Conservation (phyloP, 2,797 vertebrate species). For the Sebastes nivosus region DNA sequence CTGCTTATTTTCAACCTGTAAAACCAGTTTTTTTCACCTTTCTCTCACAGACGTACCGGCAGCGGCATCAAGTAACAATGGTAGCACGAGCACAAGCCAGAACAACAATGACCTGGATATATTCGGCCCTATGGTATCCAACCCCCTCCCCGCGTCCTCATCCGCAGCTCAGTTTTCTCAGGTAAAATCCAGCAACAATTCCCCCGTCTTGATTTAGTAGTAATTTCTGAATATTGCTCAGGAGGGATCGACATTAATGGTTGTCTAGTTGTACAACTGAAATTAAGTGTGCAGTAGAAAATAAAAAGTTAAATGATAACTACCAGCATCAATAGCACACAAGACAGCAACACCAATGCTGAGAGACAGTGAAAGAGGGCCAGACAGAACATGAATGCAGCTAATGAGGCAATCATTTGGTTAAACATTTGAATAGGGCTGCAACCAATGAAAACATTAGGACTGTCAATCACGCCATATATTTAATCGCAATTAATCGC, state of each 20-base stretch:
- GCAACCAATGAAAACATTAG: neutral
- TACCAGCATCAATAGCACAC: conserved; percentile 11
- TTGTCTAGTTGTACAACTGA: conserved; percentile 8
- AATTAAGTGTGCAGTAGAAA: conserved; percentile 33
- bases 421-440: neutral
- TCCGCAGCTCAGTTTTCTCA: conserved; percentile 80
- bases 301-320: conserved; percentile 16
- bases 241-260: neutral
- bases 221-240: neutral
- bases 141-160: conserved; percentile 90
- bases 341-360: conserved; percentile 1
- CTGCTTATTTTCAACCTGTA: neutral
- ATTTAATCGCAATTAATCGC: no score
- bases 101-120: conserved; percentile 96
- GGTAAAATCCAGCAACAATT: conserved; percentile 54
- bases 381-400: conserved; percentile 1
- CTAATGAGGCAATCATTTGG: neutral
- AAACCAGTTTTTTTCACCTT: conserved; percentile 42
- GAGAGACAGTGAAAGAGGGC: neutral
- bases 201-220: neutral
- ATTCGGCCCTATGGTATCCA: conserved; percentile 99
- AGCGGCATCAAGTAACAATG: conserved; percentile 84
- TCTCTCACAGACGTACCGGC: conserved; percentile 86
- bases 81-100: conserved; percentile 80
- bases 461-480: no score